Percentiles rank a stretch among this genome's conserved stretches.
phyloP scores from a whole-genome alignment of 2,113 vertebrate genomes.

The Ameiurus melas region DNA sequence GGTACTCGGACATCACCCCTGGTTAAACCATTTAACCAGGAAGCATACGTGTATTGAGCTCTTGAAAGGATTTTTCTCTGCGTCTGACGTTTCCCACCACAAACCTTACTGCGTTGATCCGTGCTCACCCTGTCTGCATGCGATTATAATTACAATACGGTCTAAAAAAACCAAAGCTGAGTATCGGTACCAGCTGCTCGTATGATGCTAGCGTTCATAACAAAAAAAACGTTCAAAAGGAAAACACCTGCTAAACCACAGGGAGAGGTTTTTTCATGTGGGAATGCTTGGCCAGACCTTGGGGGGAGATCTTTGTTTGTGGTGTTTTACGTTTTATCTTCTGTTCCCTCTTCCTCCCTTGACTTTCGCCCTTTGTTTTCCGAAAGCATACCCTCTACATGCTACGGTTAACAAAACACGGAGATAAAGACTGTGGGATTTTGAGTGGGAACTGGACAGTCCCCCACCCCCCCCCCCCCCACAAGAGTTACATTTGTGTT shows the following conservation, averaged over 20 bases:
- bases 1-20: neutral
- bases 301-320: slow-evolving; percentile 46
- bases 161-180: slow-evolving; percentile 3
- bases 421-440: slow-evolving; percentile 29
- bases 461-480: too few species aligned
- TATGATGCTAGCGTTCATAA: slow-evolving; percentile 22
- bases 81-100: neutral
- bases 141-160: slow-evolving; percentile 6
- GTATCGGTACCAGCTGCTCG: slow-evolving; percentile 49
- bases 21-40: neutral
- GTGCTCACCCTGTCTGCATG: neutral
- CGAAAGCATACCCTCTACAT: neutral
- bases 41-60: neutral
- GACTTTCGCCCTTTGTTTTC: slow-evolving; percentile 14
- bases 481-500: slow-evolving; percentile 42
- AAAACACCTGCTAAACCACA: slow-evolving; percentile 49
- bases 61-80: neutral
- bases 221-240: slow-evolving; percentile 34
- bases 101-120: neutral
- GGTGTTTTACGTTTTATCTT: slow-evolving; percentile 31
- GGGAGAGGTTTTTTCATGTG: slow-evolving; percentile 37
- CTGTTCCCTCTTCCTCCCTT: slow-evolving; percentile 47
- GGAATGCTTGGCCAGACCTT: slow-evolving; percentile 59
- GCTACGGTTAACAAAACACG: slow-evolving; percentile 21
- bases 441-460: neutral